These are phyloP conservation scores for Daktulosphaira vitifoliae DNA, from an alignment of 1,140 invertebrate species.

Conservation along the genomic window DNA sequence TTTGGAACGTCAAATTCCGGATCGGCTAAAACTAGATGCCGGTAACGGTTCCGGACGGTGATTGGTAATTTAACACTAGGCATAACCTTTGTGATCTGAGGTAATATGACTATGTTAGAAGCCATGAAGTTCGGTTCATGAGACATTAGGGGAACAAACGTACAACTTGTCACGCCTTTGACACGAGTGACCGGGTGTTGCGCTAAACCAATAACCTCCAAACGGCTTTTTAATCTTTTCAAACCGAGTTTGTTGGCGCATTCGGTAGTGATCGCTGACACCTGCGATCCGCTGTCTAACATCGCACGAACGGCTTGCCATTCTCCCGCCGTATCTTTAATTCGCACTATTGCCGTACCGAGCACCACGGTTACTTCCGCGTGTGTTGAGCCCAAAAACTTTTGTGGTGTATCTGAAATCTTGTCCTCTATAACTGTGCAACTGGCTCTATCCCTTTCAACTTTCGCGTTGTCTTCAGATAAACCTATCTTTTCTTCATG, in stretches of 20 bases:
- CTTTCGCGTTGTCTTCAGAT: background rate
- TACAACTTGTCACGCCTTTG: background rate
- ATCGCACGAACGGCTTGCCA: background rate
- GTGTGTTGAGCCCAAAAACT: background rate
- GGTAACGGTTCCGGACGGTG: background rate
- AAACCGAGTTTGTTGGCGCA: background rate
- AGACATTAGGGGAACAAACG: background rate
- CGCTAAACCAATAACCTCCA: background rate
- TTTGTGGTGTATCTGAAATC: background rate
- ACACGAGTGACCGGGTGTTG: background rate
- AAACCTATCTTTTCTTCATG: background rate
- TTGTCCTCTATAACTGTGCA: background rate
- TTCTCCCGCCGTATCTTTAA: background rate
- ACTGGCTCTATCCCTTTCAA: background rate
- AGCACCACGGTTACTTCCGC: background rate
- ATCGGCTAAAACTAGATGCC: background rate
- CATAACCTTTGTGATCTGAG: background rate
- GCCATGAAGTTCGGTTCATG: background rate
- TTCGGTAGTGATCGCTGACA: background rate
- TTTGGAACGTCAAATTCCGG: constrained; percentile 7
- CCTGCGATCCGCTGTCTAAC: background rate
- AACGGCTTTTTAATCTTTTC: background rate
- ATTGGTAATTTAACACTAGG: background rate
- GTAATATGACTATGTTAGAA: background rate
- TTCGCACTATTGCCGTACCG: background rate